Evolutionary conservation across 2,797 vertebrate genomes (phyloP).

Genomic region (Ispidina picta): DNA sequence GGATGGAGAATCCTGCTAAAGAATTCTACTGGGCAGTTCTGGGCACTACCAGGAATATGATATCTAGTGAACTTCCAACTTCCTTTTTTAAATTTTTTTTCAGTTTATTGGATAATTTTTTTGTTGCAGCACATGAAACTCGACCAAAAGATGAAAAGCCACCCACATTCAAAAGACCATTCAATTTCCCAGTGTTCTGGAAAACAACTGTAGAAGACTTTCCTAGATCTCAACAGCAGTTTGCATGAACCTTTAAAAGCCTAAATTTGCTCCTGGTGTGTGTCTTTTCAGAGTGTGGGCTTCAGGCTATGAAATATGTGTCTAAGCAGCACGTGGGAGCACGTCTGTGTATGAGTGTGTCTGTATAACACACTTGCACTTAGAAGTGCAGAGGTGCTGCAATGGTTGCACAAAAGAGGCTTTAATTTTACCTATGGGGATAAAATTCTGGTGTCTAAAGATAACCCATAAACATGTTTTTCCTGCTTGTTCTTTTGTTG

Average conservation of each 20-base stretch:
- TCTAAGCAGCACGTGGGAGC: background rate
- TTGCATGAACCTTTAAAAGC: background rate
- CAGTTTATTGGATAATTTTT: background rate
- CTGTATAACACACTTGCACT: background rate
- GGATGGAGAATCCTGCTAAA: background rate
- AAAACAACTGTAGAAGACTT: background rate
- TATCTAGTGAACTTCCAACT: background rate
- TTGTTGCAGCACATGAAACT: background rate
- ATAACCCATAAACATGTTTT: background rate
- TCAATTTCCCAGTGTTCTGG: background rate
- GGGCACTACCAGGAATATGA: background rate
- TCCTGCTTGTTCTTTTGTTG: background rate
- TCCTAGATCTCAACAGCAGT: background rate
- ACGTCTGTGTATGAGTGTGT: background rate
- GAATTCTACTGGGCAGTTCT: background rate
- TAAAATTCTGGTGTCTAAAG: background rate
- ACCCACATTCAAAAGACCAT: background rate
- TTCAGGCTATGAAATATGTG: background rate
- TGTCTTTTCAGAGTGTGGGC: background rate
- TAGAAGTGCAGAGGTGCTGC: background rate
- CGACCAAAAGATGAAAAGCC: background rate
- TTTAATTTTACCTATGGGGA: background rate
- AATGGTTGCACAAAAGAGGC: background rate
- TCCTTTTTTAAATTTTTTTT: background rate
- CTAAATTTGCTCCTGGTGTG: background rate